Percentiles rank a stretch among this genome's conserved stretches.
Evolutionary conservation across 2,113 vertebrate species (phyloP).

Genomic region (Paramormyrops kingsleyae): DNA sequence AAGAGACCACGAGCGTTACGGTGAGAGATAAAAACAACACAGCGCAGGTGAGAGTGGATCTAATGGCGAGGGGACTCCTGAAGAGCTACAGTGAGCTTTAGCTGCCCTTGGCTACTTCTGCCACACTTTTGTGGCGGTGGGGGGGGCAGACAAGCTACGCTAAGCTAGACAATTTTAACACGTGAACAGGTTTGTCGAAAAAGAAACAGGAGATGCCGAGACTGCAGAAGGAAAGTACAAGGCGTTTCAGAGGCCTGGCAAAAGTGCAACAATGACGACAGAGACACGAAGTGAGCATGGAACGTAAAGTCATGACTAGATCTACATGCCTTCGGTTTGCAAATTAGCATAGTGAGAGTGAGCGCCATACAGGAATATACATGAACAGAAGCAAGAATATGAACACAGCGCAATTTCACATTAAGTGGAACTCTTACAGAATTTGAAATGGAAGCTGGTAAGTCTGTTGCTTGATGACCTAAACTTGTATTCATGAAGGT

Average conservation of each 20-base stretch:
- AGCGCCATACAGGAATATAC: not conserved
- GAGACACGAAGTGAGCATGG: not conserved
- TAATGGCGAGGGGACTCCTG: not conserved
- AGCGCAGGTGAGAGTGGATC: not conserved
- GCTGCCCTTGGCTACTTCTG: not conserved
- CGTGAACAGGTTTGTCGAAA: not conserved
- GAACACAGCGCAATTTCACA: not conserved
- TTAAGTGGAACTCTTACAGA: not conserved
- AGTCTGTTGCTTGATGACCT: not conserved
- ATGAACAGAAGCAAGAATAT: not conserved
- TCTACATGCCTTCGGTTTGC: not conserved
- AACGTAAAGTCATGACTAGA: not conserved
- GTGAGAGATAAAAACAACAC: constrained; percentile 21
- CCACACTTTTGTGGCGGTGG: not conserved
- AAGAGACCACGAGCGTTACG: constrained; percentile 55
- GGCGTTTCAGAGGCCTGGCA: not conserved
- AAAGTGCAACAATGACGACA: not conserved
- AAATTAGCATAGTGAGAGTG: not conserved
- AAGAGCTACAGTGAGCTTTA: not conserved
- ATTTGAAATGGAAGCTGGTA: not conserved
- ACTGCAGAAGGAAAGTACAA: not conserved
- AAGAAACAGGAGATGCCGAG: not conserved
- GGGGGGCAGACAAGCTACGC: not conserved
- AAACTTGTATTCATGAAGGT: not conserved
- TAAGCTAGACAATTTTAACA: not conserved